These are phyloP conservation scores for Tyrophagus putrescentiae DNA, from an alignment of 1,140 invertebrate species.

Conservation along the genomic window DNA sequence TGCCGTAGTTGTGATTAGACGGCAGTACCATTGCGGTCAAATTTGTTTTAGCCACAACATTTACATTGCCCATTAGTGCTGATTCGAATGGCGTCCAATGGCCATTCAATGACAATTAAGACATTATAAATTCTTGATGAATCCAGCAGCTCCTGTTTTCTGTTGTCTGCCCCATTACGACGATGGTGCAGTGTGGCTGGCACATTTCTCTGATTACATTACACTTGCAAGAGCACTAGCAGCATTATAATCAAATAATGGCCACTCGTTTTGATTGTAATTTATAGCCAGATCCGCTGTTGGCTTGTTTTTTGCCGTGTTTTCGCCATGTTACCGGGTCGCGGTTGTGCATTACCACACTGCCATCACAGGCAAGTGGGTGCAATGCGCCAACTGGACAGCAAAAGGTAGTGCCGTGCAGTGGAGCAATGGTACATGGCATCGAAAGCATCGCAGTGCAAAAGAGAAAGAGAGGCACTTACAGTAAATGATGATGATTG, in stretches of 20 bases:
- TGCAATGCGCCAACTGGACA: too few relatives aligned
- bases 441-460: background rate
- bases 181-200: background rate
- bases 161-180: background rate
- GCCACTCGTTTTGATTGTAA: constrained; percentile 13
- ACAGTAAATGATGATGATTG: constrained; percentile 11
- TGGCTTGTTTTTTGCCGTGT: too few relatives aligned
- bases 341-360: too few relatives aligned
- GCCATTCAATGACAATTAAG: constrained; percentile 10
- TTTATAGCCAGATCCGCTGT: too few relatives aligned
- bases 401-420: background rate
- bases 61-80: background rate
- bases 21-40: background rate
- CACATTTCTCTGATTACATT: background rate
- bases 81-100: too few relatives aligned
- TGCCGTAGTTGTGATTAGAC: constrained; percentile 2
- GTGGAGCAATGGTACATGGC: background rate
- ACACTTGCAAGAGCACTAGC: too few relatives aligned
- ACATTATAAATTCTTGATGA: constrained; percentile 14
- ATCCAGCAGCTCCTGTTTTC: background rate
- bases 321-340: too few relatives aligned
- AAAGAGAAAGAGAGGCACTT: background rate
- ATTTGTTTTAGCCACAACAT: background rate
- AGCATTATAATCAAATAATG: constrained; percentile 12
- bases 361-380: too few relatives aligned